A percentile compares a stretch with the other conserved stretches of the same genome.
Evolutionary conservation across 2,888 invertebrate genomes (phyloP).

Genomic region (Boloria selene): DNA sequence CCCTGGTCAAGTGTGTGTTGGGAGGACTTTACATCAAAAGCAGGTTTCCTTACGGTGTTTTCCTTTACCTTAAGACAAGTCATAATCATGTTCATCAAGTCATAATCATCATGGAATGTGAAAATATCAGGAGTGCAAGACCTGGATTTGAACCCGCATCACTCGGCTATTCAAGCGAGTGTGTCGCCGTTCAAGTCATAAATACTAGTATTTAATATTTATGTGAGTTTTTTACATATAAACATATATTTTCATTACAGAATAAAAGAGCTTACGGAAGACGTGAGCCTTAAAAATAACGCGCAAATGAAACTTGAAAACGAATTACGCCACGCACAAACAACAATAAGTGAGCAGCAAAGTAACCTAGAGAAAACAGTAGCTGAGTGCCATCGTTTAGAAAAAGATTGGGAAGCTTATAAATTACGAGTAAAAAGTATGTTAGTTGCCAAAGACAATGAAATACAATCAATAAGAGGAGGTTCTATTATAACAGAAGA

Average conservation of each 20-base stretch:
- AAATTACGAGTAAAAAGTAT: constrained; percentile 73
- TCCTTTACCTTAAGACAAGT: too few species aligned
- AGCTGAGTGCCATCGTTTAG: constrained; percentile 62
- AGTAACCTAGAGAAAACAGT: constrained; percentile 56
- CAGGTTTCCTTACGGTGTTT: too few species aligned
- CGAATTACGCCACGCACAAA: constrained; percentile 66
- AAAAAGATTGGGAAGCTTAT: constrained; percentile 73
- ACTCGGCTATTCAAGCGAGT: too few species aligned
- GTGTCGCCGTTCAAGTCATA: too few species aligned
- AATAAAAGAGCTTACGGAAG: constrained; percentile 45
- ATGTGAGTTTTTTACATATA: neutral
- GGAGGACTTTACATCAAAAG: too few species aligned
- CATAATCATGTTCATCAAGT: too few species aligned
- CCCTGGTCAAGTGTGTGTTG: too few species aligned
- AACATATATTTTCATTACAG: constrained; percentile 18
- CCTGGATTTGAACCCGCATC: too few species aligned
- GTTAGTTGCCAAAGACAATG: constrained; percentile 65
- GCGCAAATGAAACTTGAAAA: constrained; percentile 59
- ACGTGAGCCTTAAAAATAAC: constrained; percentile 48
- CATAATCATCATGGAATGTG: too few species aligned
- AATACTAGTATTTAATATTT: too few species aligned
- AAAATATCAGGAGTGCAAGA: too few species aligned
- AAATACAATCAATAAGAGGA: constrained; percentile 62
- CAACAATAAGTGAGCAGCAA: constrained; percentile 57
- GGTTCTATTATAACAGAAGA: constrained; percentile 60